phyloP scores from a whole-genome alignment of 2,797 vertebrate species.

The Cuculus canorus region DNA sequence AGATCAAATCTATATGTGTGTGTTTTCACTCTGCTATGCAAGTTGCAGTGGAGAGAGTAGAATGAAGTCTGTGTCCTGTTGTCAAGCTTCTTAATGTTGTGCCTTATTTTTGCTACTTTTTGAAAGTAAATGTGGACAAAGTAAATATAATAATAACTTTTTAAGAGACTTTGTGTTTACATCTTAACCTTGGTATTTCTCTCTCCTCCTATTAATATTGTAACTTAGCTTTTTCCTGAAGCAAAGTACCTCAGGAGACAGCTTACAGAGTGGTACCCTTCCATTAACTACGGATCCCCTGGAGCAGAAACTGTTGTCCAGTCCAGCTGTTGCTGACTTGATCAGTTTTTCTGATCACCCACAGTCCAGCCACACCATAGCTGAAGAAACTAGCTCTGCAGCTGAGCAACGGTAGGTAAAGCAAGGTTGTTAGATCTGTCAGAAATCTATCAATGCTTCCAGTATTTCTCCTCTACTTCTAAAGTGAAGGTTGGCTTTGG shows the following conservation, averaged over 20 bases:
- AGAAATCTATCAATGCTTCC: not conserved
- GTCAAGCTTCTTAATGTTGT: not conserved
- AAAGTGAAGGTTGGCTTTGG: not conserved
- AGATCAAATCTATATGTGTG: not conserved
- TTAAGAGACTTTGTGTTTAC: not conserved
- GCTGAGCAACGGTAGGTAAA: constrained; percentile 82
- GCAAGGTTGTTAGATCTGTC: not conserved
- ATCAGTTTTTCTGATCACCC: constrained; percentile 80
- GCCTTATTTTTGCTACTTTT: not conserved
- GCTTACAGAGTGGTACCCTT: constrained; percentile 87
- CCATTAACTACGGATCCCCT: constrained; percentile 76
- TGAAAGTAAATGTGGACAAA: not conserved
- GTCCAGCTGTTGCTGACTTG: constrained; percentile 76
- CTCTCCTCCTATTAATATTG: not conserved
- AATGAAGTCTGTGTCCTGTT: not conserved
- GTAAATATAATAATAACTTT: not conserved
- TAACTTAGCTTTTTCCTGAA: constrained; percentile 90
- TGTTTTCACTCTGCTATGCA: not conserved
- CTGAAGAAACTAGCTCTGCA: constrained; percentile 69
- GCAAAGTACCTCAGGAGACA: constrained; percentile 93
- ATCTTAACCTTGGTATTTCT: not conserved
- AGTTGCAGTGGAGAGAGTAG: not conserved
- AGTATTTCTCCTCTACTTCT: not conserved
- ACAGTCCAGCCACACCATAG: constrained; percentile 73
- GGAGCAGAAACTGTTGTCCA: constrained; percentile 78